Evolutionary conservation across 2,888 invertebrate genomes (phyloP), one percentile per base, ranked within the genome.

Genomic region (Caenorhabditis auriculariae): DNA sequence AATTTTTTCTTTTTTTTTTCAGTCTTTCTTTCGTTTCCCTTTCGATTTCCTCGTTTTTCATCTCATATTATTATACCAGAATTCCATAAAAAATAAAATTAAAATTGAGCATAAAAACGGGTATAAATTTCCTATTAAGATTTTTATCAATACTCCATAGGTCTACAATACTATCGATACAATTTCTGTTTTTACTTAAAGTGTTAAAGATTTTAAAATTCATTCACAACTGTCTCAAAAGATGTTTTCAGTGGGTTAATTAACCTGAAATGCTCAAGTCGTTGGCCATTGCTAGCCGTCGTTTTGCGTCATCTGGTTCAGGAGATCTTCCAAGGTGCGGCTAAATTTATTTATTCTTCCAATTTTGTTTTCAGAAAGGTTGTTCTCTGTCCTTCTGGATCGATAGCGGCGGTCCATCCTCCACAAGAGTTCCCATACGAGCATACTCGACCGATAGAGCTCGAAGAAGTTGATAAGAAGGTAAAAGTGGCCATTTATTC

Each of bases 391-490:
- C 32, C 63, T 9, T 75, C 77, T 72, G 78, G 77, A 32, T 63
- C 69, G 15, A 65, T 81, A 19, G 79, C 76, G 26, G 64, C 64
- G 28, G 80, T 78, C 79, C 81, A 81, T 66, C 81, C 81, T 26
- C 59, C 63, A 15, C 58, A 63, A 38, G 49, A 62, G 17, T 69
- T 74, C 48, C 80, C 80, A 5, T 80, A 64, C 72, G 76, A 80
- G 50, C 68, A 76, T 45, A 66, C 78, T 12, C 63, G 59, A 24
- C 69, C 77, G 2, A 71, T 79, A 41, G 69, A 75, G 26, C n/a
- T 6, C 6, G 27, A 9, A 15, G 47, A 47, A 21, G 17, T 21
- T 23, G 29, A 23, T 29, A 29, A 43, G 29, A 23, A 45, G 23
- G 9, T 41, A n/a, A 41, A 41, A 21, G 41, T 9, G 7, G 7